Evolutionary conservation across 1,140 invertebrate genomes (phyloP), one percentile per base, ranked within the genome.

Genomic region (Drosophila repleta): DNA sequence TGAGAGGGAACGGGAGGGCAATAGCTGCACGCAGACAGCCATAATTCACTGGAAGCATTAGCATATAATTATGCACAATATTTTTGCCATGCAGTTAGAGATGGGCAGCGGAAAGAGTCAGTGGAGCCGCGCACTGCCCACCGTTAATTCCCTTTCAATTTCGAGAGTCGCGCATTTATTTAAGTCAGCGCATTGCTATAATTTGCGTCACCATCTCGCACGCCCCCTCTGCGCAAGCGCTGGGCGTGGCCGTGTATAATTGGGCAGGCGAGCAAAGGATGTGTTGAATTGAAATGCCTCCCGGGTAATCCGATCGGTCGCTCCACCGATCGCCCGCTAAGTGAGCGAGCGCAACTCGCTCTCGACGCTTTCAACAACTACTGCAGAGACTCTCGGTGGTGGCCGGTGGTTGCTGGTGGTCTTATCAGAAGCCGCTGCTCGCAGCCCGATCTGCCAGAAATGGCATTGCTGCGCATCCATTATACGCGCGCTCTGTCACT

Each of bases 281-380:
- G 83, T 88, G 83, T 88, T 88, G 83, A 88, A 88, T 88, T 88
- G 76, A 88, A 88, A 88, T 88, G 83, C 83, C 83, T 88, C 68
- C 66, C 79, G 83, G 83, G 83, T 88, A 88, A 88, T 88, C 83
- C 83, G 83, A 88, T 88, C 83, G 75, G 76, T n/a, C n/a, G n/a
- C n/a, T n/a, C 24, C 37, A 20, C 21, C 26, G 32, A 6, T 39
- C n/a, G 17, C 41, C 55, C 56, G 49, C 76, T 87, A 87, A 87
- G 75, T 83, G 83, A 87, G 79, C 64, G 83, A 87, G 79, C 64
- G 58, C 55, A 35, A 35, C 10, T 13, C 11, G 69, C 81, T 79
- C 63, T 76, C 83, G 69, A 88, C 83, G 83, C 83, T 88, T 88
- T 88, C 83, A 88, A 88, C 79, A 88, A 88, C 83, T 88, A 88